phyloP scores from a whole-genome alignment of 2,888 invertebrate genomes.

The Eupithecia subumbrata region DNA sequence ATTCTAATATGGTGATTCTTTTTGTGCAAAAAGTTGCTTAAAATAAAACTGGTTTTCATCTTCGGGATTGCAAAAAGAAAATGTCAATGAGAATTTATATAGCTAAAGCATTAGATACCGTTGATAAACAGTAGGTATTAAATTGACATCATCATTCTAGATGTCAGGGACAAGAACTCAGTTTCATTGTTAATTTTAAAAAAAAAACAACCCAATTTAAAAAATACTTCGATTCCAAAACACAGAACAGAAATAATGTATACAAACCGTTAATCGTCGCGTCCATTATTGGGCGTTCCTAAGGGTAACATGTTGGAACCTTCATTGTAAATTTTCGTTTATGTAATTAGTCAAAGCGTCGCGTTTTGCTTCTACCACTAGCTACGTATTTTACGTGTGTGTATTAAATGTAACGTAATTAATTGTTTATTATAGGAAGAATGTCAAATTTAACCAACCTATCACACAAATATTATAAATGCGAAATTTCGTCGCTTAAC shows the following conservation, averaged over 20 bases:
- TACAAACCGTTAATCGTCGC: background rate
- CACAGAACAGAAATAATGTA: background rate
- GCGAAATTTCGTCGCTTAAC: no score
- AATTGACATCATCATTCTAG: background rate
- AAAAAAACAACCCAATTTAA: background rate
- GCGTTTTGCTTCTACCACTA: background rate
- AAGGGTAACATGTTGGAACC: background rate
- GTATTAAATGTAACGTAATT: background rate
- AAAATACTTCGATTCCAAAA: background rate
- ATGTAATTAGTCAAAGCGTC: background rate
- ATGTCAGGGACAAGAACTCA: background rate
- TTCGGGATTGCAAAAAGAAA: background rate
- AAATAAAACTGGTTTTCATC: background rate
- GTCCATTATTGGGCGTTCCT: background rate
- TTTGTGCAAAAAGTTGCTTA: background rate
- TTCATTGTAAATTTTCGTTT: background rate
- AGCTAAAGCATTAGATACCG: background rate
- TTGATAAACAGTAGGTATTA: background rate
- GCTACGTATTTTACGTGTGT: background rate
- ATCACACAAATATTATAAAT: no score
- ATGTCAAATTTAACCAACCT: background rate
- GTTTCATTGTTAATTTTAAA: background rate
- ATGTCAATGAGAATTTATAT: background rate
- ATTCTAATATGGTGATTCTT: background rate
- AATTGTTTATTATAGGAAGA: background rate